Conservation (phyloP, 2,797 vertebrate genomes). For the Rhinophrynus dorsalis region DNA sequence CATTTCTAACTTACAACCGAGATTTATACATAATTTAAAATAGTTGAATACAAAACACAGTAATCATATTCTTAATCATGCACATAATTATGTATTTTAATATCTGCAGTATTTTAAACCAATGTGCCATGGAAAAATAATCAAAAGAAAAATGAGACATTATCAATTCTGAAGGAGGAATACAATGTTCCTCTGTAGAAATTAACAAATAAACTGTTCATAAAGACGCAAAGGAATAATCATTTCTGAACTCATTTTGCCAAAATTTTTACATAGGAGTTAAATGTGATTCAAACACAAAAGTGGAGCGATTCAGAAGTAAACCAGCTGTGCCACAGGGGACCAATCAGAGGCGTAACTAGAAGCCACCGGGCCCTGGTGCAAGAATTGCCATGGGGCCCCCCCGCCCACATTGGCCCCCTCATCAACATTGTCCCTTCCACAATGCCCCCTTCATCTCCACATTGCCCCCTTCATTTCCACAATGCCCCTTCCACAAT, state of each 20-base stretch:
- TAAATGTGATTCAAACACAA: no score
- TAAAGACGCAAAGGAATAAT: not conserved
- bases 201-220: slow-evolving; percentile 1
- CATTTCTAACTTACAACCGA: not conserved
- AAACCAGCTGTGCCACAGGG: no score
- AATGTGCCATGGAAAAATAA: not conserved
- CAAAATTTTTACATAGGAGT: no score
- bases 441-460: no score
- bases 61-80: not conserved
- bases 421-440: no score
- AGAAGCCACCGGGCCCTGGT: no score
- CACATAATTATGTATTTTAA: slow-evolving; percentile 3
- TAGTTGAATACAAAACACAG: not conserved
- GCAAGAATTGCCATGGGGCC: no score
- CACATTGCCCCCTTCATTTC: no score
- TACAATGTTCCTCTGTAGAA: not conserved
- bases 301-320: no score
- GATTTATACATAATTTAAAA: slow-evolving; percentile 7
- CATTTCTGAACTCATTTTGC: not conserved
- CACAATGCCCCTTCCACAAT: no score
- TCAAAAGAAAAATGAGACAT: slow-evolving; percentile 9
- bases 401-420: no score
- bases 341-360: no score
- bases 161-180: slow-evolving; percentile 4
- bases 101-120: not conserved